Base-by-base conservation (phyloP, 1,140 invertebrate species). In the Geopemphigus sp. region DNA sequence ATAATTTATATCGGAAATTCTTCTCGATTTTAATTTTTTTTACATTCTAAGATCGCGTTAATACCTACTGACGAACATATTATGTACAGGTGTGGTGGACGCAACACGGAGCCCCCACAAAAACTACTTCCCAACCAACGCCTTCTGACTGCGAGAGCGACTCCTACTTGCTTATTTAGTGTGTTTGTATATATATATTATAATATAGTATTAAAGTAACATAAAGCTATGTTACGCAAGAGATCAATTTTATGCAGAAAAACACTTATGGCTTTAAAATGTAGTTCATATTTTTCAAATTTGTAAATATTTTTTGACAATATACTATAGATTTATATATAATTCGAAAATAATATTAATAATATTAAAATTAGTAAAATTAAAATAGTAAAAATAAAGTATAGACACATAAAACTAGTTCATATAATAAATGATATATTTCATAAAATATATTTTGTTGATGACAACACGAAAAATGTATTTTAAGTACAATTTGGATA, bases 191-290 rank as follows among this genome's bases (percentile, higher is more conserved):
- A n/a, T n/a, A n/a, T n/a, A n/a, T n/a, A n/a, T n/a, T n/a, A n/a
- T n/a, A n/a, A 39, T 39, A 39, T 39, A 59, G 29, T 39, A 78
- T 59, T 50, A 63, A 78, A 50, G 39, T 78, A 63, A 78, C 56
- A 63, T 78, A 61, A 78, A 78, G 63, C 39, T 29, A 50, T 29
- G 57, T 78, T 78, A 78, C 50, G 74, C 74, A 78, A 78, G 74
- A 78, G 74, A 59, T 22, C 10, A 76, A 56, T 39, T 45, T 45
- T 24, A 39, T 54, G 24, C n/a, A 57, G 32, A 53, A n/a, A 73
- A 73, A 73, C 50, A 29, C 17, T 73, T 73, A 54, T 73, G 47
- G 47, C 29, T 73, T 73, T 73, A 50, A 73, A 73, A 73, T 53
- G 17, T 72, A 72, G 45, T 53, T 56, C 29, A 50, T 73, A 56